Percentiles rank a stretch among this genome's conserved stretches.
Conservation (phyloP, 1,140 invertebrate genomes). For the Pseudomyrmex dendroicus region DNA sequence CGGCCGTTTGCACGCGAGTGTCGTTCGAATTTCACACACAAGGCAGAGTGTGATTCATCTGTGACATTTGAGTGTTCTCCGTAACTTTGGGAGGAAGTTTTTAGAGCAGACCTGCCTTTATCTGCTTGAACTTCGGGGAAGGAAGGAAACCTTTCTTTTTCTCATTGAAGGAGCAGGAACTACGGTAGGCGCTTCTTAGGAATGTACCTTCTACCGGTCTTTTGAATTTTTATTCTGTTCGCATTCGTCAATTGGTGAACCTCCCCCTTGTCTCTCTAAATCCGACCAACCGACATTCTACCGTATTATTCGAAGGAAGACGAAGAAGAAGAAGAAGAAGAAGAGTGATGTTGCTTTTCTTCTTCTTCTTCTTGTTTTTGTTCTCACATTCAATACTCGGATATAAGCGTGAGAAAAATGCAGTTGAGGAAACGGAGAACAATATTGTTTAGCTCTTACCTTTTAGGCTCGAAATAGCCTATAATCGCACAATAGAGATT, state of each 20-base stretch:
- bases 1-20: background rate
- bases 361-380: background rate
- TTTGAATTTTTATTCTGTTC: slow-evolving; percentile 1
- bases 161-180: slow-evolving; percentile 62
- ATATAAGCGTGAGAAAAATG: slow-evolving; percentile 43
- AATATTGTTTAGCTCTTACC: slow-evolving; percentile 22
- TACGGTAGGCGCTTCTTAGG: slow-evolving; percentile 62
- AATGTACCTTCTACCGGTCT: slow-evolving; percentile 55
- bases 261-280: background rate
- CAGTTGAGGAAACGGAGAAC: slow-evolving; percentile 28
- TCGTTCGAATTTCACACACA: slow-evolving; percentile 12
- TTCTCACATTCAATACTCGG: slow-evolving; percentile 33
- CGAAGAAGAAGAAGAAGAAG: background rate
- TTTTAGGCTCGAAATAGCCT: slow-evolving; percentile 8
- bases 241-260: slow-evolving; percentile 34
- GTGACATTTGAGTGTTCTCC: background rate
- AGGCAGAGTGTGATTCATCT: slow-evolving; percentile 32
- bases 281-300: background rate
- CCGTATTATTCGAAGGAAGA: background rate
- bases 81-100: slow-evolving; percentile 41
- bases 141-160: background rate
- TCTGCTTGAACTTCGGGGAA: slow-evolving; percentile 8
- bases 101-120: slow-evolving; percentile 13
- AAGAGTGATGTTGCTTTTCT: background rate
- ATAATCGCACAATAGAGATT: background rate